Evolutionary conservation across 2,113 vertebrate genomes (phyloP), one percentile per base, ranked within the genome.

Genomic region (Stomatorhinus ivindoensis): DNA sequence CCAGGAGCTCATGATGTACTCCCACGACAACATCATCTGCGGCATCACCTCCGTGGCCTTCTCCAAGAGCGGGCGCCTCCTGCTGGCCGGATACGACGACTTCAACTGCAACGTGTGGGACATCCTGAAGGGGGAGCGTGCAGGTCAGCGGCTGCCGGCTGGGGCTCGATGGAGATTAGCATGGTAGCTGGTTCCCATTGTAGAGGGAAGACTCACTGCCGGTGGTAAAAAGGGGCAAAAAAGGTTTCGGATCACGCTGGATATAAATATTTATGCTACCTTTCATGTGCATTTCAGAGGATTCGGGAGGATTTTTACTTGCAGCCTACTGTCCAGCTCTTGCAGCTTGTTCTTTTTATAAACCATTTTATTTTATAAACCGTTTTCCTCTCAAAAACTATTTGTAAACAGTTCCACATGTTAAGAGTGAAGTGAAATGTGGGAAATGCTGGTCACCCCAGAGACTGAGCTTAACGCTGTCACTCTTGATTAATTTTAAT

Each of bases 71-170:
- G 98, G 98, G 0, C 98, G 98, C 89, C 97, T 99, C 86, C 95
- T 99, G 92, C 94, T 99, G 85, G 98, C 98, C 0, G 98, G 98
- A 46, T 99, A 99, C 0, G 98, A 99, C 0, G 98, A 99, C 95
- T 99, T 99, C 94, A 99, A 99, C 93, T 99, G 98, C 94, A 99
- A 99, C 0, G 97, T 99, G 1, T 99, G 98, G 98, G 98, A 99
- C 92, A 98, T 97, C 0, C 96, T 99, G 89, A 99, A 99, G 92
- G 98, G 98, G n/a, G 98, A 99, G 88, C 95, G 98, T 47, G 97
- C 97, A 95, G 98, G 98, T 98, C 65, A 94, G 96, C 87, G 24
- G 17, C 1, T 27, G 4, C 2, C 8, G 3, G 7, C 39, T 3
- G 80, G 4, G 21, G 19, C 6, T 83, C 47, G n/a, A 19, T 46